Base-by-base conservation (phyloP, 1,140 invertebrate species). In the Acromyrmex charruanus region DNA sequence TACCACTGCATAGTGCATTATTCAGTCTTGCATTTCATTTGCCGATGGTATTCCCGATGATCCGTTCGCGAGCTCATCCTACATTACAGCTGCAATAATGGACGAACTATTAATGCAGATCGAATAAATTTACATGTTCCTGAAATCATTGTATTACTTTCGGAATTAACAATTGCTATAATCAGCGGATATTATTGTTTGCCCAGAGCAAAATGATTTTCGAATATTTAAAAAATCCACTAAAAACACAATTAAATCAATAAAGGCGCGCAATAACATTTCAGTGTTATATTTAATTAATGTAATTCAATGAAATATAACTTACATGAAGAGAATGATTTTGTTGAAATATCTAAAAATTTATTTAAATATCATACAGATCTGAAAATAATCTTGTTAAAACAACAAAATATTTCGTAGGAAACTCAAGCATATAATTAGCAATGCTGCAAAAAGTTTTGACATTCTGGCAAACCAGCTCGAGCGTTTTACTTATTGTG, bases 11-110 rank as follows among this genome's bases (percentile, higher is more conserved):
- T 55, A 31, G 44, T 49, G 44, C 80, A 84, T 84, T 61, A 84
- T 84, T 75, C 69, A 74, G 63, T 28, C 44, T 31, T 61, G 31
- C 80, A n/a, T 63, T 61, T 75, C 49, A 61, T 51, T 72, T 44
- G 66, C n/a, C 14, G 69, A 51, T 35, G 39, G 21, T 49, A 51
- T 61, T 35, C 14, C 14, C 55, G 44, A 16, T 35, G 25, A 63
- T 66, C 65, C 65, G 6, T 25, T 61, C 3, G 25, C n/a, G 18
- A 84, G 14, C 69, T 74, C 69, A 84, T 84, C 12, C 69, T 74
- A 75, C 9, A 14, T 84, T 35, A 51, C 9, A 71, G 6, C 80
- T 84, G 58, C 10, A 84, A 84, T 14, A 61, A 39, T 18, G 25
- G 28, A 35, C 31, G 9, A 12, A 53, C 16, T 10, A 31, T 71